Percentiles rank a stretch among this genome's conserved stretches.
Evolutionary conservation across 2,113 vertebrate species (phyloP).

Genomic region (Ptilonorhynchus violaceus): DNA sequence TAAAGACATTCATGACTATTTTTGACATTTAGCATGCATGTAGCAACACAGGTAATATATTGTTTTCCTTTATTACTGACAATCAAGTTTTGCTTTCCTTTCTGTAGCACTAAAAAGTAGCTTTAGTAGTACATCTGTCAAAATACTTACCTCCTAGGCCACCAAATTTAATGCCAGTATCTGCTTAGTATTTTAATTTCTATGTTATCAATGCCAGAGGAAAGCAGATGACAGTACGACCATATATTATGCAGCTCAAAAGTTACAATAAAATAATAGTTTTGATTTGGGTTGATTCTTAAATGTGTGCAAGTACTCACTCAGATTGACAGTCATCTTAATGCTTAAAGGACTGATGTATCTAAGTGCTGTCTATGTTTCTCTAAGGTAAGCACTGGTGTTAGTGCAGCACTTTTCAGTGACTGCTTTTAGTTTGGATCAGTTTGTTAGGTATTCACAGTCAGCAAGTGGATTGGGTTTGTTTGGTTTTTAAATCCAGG

Average conservation of each 20-base stretch:
- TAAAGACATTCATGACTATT: not conserved
- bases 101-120: not conserved
- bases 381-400: not conserved
- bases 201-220: not conserved
- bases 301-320: not conserved
- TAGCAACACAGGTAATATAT: not conserved
- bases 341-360: not conserved
- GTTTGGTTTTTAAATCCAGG: not conserved
- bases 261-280: not conserved
- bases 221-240: not conserved
- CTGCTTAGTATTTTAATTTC: not conserved
- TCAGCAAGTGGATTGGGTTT: not conserved
- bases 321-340: not conserved
- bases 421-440: not conserved
- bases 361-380: not conserved
- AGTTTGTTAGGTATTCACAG: not conserved
- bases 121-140: not conserved
- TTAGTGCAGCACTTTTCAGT: not conserved
- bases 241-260: not conserved
- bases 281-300: not conserved
- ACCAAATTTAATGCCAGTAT: not conserved
- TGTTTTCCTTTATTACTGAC: not conserved
- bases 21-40: not conserved
- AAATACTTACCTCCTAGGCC: slow-evolving; percentile 12
- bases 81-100: not conserved